Evolutionary conservation across 2,113 vertebrate species (phyloP), one percentile per base, ranked within the genome.

Genomic region (Eulemur macaco): DNA sequence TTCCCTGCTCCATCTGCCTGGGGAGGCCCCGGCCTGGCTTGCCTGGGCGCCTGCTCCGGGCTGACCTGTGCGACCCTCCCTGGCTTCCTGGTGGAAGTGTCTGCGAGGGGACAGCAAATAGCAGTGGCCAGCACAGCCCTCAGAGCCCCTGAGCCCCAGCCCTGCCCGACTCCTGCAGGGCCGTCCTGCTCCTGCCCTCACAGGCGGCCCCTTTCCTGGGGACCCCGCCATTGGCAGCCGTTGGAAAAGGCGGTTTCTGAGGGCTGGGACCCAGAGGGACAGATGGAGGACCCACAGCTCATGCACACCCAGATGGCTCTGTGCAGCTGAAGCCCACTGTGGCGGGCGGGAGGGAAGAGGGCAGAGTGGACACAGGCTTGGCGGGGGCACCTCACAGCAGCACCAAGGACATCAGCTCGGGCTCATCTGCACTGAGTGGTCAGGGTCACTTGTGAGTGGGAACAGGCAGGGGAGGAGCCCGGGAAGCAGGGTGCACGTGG

Each of bases 371-470:
- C 54, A 17, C 0, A 0, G 60, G 27, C 37, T 66, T 15, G 1
- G 18, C 8, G 4, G 23, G 23, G 13, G 23, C 63, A 6, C 63
- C 73, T 47, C 14, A 47, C 27, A 1, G 73, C 25, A 45, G 45
- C 73, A 47, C 15, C 3, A 1, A 27, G 42, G 17, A 12, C 0
- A 0, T 0, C n/a, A 31, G 17, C 27, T n/a, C 0, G 5, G 69
- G 9, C 2, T 0, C 37, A 2, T 42, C 27, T 27, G 54, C 63
- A 20, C 9, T 63, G 52, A 18, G 37, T 6, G 37, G 9, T 34
- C 56, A 66, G 73, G 29, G 13, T 86, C 42, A 66, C 39, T 34
- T 23, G 17, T 9, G 17, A 23, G 20, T 7, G 4, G 37, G 25
- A 34, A 56, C 34, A 31, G 60, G 69, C 45, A 3, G 11, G 29